phyloP scores from a whole-genome alignment of 2,888 invertebrate genomes.

The Erannis defoliaria region DNA sequence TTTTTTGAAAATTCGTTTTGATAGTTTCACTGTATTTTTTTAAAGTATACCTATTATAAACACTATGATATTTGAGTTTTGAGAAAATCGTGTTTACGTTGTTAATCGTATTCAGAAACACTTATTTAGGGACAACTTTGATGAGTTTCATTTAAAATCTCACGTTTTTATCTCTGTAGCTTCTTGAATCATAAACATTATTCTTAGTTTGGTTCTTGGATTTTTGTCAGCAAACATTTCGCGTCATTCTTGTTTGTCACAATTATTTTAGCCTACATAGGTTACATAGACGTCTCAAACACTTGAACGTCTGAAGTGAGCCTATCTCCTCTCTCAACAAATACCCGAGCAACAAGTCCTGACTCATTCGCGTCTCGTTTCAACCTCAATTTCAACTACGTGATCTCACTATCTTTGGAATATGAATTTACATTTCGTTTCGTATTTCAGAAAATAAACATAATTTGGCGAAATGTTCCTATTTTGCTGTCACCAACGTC shows the following conservation, averaged over 20 bases:
- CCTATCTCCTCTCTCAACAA: constrained; percentile 52
- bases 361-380: constrained; percentile 57
- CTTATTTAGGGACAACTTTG: constrained; percentile 11
- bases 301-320: constrained; percentile 14
- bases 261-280: constrained; percentile 10
- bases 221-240: background rate
- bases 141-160: constrained; percentile 6
- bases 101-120: background rate
- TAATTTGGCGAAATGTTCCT: constrained; percentile 20
- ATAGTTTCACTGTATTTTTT: too few relatives aligned
- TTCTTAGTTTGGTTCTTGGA: background rate
- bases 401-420: constrained; percentile 50
- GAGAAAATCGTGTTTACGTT: background rate
- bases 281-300: constrained; percentile 5
- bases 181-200: constrained; percentile 5
- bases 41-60: too few relatives aligned
- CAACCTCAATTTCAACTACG: constrained; percentile 50
- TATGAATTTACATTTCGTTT: constrained; percentile 37
- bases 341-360: constrained; percentile 61
- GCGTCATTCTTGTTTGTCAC: constrained; percentile 11
- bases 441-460: constrained; percentile 26
- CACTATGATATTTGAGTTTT: too few relatives aligned
- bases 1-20: too few relatives aligned
- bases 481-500: constrained; percentile 30
- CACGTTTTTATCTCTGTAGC: constrained; percentile 11